Conservation (phyloP, 1,140 invertebrate genomes). For the Amyelois transitella region DNA sequence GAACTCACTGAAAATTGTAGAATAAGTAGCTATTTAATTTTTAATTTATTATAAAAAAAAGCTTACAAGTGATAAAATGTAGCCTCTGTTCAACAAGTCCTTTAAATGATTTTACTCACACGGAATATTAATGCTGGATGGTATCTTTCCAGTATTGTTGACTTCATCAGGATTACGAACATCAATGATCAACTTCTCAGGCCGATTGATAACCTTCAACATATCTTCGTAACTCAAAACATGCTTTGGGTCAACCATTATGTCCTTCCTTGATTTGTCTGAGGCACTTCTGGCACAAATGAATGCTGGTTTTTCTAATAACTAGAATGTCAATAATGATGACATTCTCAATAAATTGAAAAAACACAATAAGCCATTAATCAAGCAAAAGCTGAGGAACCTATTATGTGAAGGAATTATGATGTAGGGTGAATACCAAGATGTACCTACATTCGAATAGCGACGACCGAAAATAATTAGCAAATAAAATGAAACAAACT, state of each 20-base stretch:
- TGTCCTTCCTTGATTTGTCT: not conserved
- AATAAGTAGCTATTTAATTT: no score
- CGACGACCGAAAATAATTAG: not conserved
- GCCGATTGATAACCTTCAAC: constrained; percentile 45
- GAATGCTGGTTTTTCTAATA: not conserved
- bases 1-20: constrained; percentile 61
- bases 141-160: constrained; percentile 78
- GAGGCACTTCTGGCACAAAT: not conserved
- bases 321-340: not conserved
- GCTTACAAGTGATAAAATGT: no score
- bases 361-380: not conserved
- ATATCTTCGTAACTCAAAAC: constrained; percentile 58
- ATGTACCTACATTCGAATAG: no score
- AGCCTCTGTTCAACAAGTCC: constrained; percentile 2
- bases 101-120: constrained; percentile 57
- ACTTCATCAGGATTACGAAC: constrained; percentile 81
- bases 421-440: not conserved
- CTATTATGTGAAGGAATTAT: not conserved
- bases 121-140: constrained; percentile 82
- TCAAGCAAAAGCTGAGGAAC: not conserved
- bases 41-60: no score
- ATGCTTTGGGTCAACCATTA: constrained; percentile 43
- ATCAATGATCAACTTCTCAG: constrained; percentile 77
- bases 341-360: not conserved
- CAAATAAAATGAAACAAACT: not conserved